These are phyloP conservation scores for Lepetodrilus schrolli DNA, from an alignment of 2,888 invertebrate genomes.

Conservation along the genomic window DNA sequence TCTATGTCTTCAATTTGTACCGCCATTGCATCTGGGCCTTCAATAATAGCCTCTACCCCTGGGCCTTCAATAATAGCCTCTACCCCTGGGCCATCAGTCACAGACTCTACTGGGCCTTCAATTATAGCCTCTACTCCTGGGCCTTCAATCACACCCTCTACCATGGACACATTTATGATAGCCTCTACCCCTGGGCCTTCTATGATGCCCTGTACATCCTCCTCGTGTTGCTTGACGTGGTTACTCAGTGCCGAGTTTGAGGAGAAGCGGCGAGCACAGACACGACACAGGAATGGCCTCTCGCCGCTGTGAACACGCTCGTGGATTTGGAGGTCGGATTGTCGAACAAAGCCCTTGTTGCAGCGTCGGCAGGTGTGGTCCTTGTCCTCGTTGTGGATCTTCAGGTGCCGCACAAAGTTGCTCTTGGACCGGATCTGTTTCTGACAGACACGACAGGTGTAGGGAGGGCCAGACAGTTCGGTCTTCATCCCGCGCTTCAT, in stretches of 20 bases:
- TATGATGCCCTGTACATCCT: too few relatives aligned
- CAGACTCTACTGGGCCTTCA: too few relatives aligned
- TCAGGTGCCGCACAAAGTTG: constrained; percentile 6
- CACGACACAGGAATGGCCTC: neutral
- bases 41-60: too few relatives aligned
- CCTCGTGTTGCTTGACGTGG: constrained; percentile 2
- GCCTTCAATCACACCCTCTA: too few relatives aligned
- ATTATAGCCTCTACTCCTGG: too few relatives aligned
- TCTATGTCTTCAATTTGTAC: too few relatives aligned
- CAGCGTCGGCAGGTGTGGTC: neutral
- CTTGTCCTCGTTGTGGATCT: constrained; percentile 1
- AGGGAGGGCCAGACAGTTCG: neutral
- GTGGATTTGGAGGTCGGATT: neutral
- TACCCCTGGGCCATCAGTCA: too few relatives aligned
- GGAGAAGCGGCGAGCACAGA: neutral
- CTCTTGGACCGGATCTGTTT: constrained; percentile 3
- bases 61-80: too few relatives aligned
- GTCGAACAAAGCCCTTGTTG: neutral
- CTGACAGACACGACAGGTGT: neutral
- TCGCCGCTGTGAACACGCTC: neutral
- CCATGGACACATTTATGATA: too few relatives aligned
- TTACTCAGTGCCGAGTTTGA: constrained; percentile 1
- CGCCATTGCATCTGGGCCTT: too few relatives aligned
- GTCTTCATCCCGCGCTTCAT: neutral
- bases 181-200: too few relatives aligned